Evolutionary conservation across 2,113 vertebrate species (phyloP), one percentile per base, ranked within the genome.

Genomic region (Mustela nigripes): DNA sequence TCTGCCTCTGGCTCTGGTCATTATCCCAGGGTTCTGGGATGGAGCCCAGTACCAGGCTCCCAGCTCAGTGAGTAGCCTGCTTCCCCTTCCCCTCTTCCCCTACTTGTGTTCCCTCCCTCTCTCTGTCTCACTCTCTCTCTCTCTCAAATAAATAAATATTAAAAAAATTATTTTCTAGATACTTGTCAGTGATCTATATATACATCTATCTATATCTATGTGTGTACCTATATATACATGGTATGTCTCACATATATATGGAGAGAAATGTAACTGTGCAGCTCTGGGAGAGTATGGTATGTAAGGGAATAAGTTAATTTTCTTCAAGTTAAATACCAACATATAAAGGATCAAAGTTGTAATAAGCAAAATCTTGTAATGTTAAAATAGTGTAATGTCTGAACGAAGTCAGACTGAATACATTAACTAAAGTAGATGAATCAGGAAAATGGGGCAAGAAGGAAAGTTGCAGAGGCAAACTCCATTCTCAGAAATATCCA

Each of bases 111-210:
- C 56, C 18, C 56, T 19, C 56, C 19, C 56, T 58, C 56, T 58
- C 18, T 56, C 18, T 56, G 50, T 53, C 50, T 50, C 50, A 39
- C 39, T 12, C 48, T 14, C 12, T 14, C 50, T 53, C 18, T 58
- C 56, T 21, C 56, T 58, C 56, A 58, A 58, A 58, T 58, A 58
- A 58, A 58, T 58, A 58, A 19, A 18, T 56, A 53, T 53, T 18
- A 18, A 6, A 56, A 56, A 56, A 94, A 92, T 89, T 39, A 28
- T 96, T 97, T 97, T 90, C 86, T 87, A 69, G 33, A 33, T 74
- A 50, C 4, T 26, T 63, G 42, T 36, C 69, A 50, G 45, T 71
- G 33, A 89, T 76, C 26, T 73, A 42, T 28, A 7, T 73, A 42
- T 28, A 7, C 69, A 19, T 36, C 8, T 39, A 42, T 31, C 69